Conservation (phyloP, 1,140 invertebrate species). For the Brachionus asplanchnoidis region DNA sequence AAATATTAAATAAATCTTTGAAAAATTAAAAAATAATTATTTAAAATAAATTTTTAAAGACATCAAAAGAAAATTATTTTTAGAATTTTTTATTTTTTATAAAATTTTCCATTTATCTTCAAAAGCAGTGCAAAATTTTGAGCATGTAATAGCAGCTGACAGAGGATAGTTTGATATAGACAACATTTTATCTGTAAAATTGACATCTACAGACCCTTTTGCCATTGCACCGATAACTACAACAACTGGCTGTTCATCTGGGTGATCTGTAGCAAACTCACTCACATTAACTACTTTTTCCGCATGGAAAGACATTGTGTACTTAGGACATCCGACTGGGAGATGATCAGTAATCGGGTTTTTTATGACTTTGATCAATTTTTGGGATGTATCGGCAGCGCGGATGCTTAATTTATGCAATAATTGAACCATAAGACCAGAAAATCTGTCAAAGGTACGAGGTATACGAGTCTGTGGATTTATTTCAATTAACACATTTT, state of each 20-base stretch:
- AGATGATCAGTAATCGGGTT: conserved; percentile 91
- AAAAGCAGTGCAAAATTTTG: conserved; percentile 91
- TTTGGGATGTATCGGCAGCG: conserved; percentile 79
- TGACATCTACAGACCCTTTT: conserved; percentile 80
- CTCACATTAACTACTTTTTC: conserved; percentile 70
- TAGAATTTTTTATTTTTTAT: neutral
- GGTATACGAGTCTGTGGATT: conserved; percentile 97
- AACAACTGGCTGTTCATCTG: conserved; percentile 72
- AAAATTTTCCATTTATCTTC: conserved; percentile 86
- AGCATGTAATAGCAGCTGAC: conserved; percentile 88
- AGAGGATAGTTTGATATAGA: conserved; percentile 93
- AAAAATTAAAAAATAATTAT: neutral
- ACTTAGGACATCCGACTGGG: conserved; percentile 86
- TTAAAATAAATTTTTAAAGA: neutral
- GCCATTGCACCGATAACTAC: conserved; percentile 94
- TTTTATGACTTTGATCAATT: conserved; percentile 89
- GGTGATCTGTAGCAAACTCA: conserved; percentile 70
- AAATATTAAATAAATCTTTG: too few relatives aligned
- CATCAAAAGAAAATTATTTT: too few relatives aligned
- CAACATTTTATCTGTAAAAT: conserved; percentile 82
- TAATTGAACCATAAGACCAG: conserved; percentile 94
- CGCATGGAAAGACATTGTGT: conserved; percentile 81
- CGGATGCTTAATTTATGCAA: conserved; percentile 87
- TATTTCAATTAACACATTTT: conserved; percentile 95
- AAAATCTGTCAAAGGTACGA: conserved; percentile 94